These are phyloP conservation scores for Indri indri DNA, from an alignment of 2,113 vertebrate genomes.

Conservation along the genomic window DNA sequence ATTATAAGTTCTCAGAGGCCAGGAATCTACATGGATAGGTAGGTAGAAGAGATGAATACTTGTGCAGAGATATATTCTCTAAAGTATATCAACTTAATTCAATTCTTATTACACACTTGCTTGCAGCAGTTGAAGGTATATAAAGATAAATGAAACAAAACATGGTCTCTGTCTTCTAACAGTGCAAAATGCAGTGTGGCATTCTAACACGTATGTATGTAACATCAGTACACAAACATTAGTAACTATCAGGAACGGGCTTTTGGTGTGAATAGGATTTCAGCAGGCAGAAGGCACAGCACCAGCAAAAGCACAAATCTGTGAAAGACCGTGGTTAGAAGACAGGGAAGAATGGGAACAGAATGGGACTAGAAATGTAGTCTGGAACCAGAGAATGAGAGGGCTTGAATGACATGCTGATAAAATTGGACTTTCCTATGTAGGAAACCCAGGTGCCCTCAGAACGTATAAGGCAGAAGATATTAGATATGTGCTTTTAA, in stretches of 20 bases:
- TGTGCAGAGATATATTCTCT: not conserved
- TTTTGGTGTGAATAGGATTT: not conserved
- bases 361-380: not conserved
- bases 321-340: not conserved
- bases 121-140: not conserved
- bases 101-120: not conserved
- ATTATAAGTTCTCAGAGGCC: not conserved
- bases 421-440: not conserved
- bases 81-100: not conserved
- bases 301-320: not conserved
- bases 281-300: not conserved
- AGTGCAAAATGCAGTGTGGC: not conserved
- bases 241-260: not conserved
- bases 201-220: not conserved
- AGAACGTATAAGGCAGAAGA: constrained; percentile 3
- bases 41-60: not conserved
- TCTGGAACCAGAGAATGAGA: not conserved
- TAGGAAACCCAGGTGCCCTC: not conserved
- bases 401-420: not conserved
- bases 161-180: not conserved
- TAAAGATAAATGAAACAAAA: constrained; percentile 16
- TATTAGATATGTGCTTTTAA: not conserved
- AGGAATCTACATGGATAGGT: not conserved
- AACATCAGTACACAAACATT: not conserved
- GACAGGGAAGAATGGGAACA: not conserved